Conservation (phyloP, 2,888 invertebrate genomes). For the Melikaiella ostensackeni region DNA sequence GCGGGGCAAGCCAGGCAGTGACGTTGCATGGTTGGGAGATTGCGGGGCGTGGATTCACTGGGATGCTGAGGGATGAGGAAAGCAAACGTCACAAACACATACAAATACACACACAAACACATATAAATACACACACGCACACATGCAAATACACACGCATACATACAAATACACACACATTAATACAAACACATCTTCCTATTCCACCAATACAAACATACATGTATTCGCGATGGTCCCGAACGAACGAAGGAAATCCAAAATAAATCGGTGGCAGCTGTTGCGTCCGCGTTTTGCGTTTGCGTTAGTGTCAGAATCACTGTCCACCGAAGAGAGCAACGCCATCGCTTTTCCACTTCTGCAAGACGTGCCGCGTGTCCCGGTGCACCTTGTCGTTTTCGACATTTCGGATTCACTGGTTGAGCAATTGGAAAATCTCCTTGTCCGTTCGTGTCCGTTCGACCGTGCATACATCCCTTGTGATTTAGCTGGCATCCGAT, state of each 20-base stretch:
- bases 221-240: conserved; percentile 49
- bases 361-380: conserved; percentile 45
- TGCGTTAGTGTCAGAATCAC: conserved; percentile 65
- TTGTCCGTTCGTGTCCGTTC: not conserved
- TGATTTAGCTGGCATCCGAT: not conserved
- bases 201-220: conserved; percentile 16
- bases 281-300: conserved; percentile 67
- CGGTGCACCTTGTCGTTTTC: conserved; percentile 44
- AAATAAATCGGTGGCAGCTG: conserved; percentile 76
- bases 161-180: not conserved
- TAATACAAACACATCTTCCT: not conserved
- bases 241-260: conserved; percentile 65
- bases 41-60: conserved; percentile 35
- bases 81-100: conserved; percentile 46
- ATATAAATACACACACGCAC: too few species aligned
- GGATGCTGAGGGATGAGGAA: conserved; percentile 50
- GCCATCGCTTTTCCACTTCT: conserved; percentile 54
- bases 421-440: conserved; percentile 25
- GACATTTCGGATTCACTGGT: conserved; percentile 43
- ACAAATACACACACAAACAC: not conserved
- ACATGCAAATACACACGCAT: not conserved
- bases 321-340: conserved; percentile 59
- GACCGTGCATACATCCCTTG: not conserved
- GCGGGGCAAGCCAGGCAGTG: conserved; percentile 48
- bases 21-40: conserved; percentile 43